These are phyloP conservation scores for Lasaia peninsularis DNA, from an alignment of 1,140 invertebrate species.

Conservation along the genomic window DNA sequence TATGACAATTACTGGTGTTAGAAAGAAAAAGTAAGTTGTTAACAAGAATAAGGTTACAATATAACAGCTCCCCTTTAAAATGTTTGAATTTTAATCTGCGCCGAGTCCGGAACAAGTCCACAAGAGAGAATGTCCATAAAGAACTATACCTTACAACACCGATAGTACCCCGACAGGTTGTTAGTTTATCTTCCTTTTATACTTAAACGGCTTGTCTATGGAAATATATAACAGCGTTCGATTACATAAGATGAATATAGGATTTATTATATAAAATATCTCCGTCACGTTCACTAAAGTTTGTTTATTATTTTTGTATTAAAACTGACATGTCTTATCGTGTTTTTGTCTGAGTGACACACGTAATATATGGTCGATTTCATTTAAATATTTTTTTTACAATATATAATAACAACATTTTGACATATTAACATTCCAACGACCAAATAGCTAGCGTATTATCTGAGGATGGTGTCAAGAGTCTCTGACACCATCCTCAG, in stretches of 20 bases:
- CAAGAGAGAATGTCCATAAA: conserved; percentile 9
- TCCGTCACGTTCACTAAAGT: background rate
- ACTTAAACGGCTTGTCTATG: conserved; percentile 10
- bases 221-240: background rate
- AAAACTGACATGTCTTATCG: too few species aligned
- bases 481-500: too few species aligned
- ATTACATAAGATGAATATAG: background rate
- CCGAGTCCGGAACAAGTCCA: background rate
- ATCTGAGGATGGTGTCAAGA: too few species aligned
- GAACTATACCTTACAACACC: background rate
- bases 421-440: too few species aligned
- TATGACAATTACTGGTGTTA: too few species aligned
- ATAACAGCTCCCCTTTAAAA: background rate
- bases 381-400: too few species aligned
- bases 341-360: too few species aligned
- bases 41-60: too few species aligned
- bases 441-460: too few species aligned
- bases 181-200: conserved; percentile 8
- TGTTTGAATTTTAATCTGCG: background rate
- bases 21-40: too few species aligned
- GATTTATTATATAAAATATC: background rate
- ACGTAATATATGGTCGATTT: too few species aligned
- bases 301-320: background rate
- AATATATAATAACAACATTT: too few species aligned
- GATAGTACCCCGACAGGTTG: conserved; percentile 3